Base-by-base conservation (phyloP, 2,113 vertebrate species). In the Crypturellus undulatus region DNA sequence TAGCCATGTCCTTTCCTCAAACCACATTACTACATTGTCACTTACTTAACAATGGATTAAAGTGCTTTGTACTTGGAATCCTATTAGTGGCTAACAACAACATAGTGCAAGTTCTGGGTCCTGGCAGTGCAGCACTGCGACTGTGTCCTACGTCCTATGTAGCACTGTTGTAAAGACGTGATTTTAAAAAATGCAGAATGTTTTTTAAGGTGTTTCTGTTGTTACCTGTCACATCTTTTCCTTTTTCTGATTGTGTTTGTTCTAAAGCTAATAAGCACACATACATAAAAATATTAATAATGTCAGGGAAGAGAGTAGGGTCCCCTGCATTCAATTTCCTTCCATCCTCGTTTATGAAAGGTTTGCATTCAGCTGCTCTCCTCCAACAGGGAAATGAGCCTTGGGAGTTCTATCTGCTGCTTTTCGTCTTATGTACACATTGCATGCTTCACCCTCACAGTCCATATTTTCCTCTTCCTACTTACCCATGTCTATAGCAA, bases 21-120 rank as follows among this genome's bases (percentile, higher is more conserved):
- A 72, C 78, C 69, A 59, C 80, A 79, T 95, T 92, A 90, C 62
- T 59, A 18, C 77, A 62, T 81, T 92, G 80, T 89, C 88, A 82
- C 79, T 96, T 83, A 49, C 87, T 93, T 92, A 95, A 69, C 56
- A 60, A 19, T 83, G 87, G 91, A 96, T 95, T 96, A 92, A 82
- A 89, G 87, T 49, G 64, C 81, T 94, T 96, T 96, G 75, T 89
- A 34, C 59, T 38, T 87, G 89, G 81, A 93, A 96, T 96, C 95
- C 94, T 91, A 59, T 96, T 95, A 96, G 77, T 32, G 24, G 43
- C 73, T 96, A 87, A 96, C 63, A 79, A 58, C 86, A 90, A 79
- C 0, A 0, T 75, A 90, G 76, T 40, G 79, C 7, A 40, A 34
- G 82, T 92, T 87, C 77, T 67, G 52, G 85, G 73, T 59, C 86